Conservation (phyloP, 1,140 invertebrate genomes). For the Helicoverpa zea region DNA sequence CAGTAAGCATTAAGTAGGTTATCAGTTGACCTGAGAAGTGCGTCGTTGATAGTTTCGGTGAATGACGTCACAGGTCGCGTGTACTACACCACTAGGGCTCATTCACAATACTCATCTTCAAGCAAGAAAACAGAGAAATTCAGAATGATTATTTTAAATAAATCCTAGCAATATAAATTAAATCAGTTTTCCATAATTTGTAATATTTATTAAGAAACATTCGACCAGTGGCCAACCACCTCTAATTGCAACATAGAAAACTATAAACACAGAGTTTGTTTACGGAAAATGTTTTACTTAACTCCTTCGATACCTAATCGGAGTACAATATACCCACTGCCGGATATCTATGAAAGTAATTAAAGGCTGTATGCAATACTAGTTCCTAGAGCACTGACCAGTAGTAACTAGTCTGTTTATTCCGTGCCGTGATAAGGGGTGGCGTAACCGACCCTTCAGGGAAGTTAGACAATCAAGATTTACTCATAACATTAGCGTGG, state of each 20-base stretch:
- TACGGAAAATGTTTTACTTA: conserved; percentile 10
- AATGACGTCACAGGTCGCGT: conserved; percentile 62
- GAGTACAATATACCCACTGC: conserved; percentile 25
- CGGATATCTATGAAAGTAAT: conserved; percentile 49
- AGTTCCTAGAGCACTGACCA: conserved; percentile 36
- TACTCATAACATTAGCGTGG: conserved; percentile 46
- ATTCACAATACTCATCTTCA: conserved; percentile 3
- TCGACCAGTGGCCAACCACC: background rate
- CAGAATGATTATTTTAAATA: background rate
- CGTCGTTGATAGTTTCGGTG: conserved; percentile 62
- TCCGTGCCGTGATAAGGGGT: conserved; percentile 36
- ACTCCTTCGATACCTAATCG: background rate
- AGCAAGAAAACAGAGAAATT: background rate
- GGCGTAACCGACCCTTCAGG: conserved; percentile 48
- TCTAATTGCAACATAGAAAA: background rate
- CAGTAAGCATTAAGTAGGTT: conserved; percentile 64
- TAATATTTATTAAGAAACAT: no score
- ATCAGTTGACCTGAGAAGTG: conserved; percentile 68
- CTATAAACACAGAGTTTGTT: background rate
- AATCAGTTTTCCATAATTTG: no score
- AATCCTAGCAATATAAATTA: no score
- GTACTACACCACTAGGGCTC: conserved; percentile 49
- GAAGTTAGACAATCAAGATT: conserved; percentile 51
- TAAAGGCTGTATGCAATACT: conserved; percentile 39
- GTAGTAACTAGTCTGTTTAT: conserved; percentile 29